A percentile compares a stretch with the other conserved stretches of the same genome.
These are phyloP conservation scores for Anneissia japonica DNA, from an alignment of 35 echinoderm and acorn worm species.

Conservation along the genomic window DNA sequence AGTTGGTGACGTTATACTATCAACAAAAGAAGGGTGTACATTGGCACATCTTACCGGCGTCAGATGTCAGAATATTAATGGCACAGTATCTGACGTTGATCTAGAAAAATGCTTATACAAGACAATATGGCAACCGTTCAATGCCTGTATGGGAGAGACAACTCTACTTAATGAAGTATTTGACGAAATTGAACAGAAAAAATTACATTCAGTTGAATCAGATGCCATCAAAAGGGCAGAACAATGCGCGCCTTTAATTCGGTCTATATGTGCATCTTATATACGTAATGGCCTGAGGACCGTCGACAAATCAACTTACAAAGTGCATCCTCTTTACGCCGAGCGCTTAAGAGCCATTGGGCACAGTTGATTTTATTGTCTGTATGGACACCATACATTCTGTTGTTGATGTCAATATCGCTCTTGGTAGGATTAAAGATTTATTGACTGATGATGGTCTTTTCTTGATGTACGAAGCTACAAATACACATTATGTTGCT, in stretches of 20 bases:
- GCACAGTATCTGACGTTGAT: conserved; percentile 6
- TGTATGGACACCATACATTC: conserved; percentile 88
- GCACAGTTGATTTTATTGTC: conserved; percentile 75
- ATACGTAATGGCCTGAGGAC: conserved; percentile 54
- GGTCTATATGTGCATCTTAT: conserved; percentile 34
- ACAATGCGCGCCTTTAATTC: conserved; percentile 37
- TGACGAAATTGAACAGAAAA: conserved; percentile 34
- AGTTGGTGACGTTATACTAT: conserved; percentile 43
- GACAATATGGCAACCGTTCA: conserved; percentile 50
- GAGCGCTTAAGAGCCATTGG: background rate
- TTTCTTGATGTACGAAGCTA: conserved; percentile 76
- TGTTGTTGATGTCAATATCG: conserved; percentile 55
- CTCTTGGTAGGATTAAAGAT: conserved; percentile 56
- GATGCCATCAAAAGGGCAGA: conserved; percentile 62
- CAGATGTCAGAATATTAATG: conserved; percentile 27
- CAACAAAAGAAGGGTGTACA: conserved; percentile 23
- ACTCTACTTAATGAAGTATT: conserved; percentile 59
- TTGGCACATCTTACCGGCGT: conserved; percentile 55
- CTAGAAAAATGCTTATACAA: conserved; percentile 61
- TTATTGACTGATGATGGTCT: conserved; percentile 65
- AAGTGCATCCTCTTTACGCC: background rate
- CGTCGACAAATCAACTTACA: conserved; percentile 11
- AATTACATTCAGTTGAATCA: conserved; percentile 43
- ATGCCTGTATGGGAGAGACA: conserved; percentile 34
- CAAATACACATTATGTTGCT: conserved; percentile 64